These are phyloP conservation scores for Sinosuthora webbiana DNA, from an alignment of 2,113 vertebrate genomes.

Conservation along the genomic window DNA sequence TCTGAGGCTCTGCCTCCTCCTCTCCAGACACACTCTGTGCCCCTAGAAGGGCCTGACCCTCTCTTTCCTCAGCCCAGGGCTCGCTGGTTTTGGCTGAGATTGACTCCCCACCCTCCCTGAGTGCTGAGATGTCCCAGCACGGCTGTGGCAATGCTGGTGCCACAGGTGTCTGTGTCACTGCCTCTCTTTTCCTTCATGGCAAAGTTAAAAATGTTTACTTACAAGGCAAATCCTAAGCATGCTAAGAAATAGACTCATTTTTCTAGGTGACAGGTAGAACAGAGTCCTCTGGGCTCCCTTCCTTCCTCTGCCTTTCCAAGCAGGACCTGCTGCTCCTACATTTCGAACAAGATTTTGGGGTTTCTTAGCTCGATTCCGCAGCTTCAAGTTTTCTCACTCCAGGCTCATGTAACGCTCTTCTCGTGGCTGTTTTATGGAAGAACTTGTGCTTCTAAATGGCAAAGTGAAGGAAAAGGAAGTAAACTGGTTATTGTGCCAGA, in stretches of 20 bases:
- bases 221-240: not conserved
- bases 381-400: not conserved
- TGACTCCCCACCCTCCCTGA: not conserved
- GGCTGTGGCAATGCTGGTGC: not conserved
- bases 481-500: constrained; percentile 32
- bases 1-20: not conserved
- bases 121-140: not conserved
- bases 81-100: not conserved
- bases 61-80: not conserved
- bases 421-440: not conserved
- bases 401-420: not conserved
- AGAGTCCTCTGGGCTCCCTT: not conserved
- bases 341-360: not conserved
- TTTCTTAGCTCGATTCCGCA: not conserved
- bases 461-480: constrained; percentile 43
- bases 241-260: not conserved
- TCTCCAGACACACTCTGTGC: not conserved
- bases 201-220: not conserved
- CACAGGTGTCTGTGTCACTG: not conserved
- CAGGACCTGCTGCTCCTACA: not conserved
- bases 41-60: not conserved
- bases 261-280: not conserved
- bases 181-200: not conserved
- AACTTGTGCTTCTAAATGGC: not conserved
- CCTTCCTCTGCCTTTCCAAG: not conserved